Evolutionary conservation across 2,888 invertebrate genomes (phyloP).

Genomic region (Ecdyonurus torrentis): DNA sequence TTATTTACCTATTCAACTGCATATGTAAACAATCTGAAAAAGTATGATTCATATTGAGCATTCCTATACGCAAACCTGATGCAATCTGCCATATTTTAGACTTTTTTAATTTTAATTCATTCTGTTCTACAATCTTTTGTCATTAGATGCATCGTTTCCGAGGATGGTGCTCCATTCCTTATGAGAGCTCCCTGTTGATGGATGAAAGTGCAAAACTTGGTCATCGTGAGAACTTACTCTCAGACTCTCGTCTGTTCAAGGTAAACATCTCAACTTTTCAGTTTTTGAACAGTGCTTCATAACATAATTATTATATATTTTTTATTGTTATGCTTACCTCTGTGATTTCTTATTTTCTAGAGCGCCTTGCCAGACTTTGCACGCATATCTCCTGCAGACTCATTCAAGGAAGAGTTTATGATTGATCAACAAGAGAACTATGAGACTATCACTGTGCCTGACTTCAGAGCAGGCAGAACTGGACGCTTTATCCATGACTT

Average conservation of each 20-base stretch:
- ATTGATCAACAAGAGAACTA: slow-evolving; percentile 55
- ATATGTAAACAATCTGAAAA: too few species aligned
- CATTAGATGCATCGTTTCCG: slow-evolving; percentile 38
- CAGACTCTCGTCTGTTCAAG: slow-evolving; percentile 20
- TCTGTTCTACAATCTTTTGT: too few species aligned
- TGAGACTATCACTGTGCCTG: slow-evolving; percentile 74
- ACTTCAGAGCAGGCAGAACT: slow-evolving; percentile 60
- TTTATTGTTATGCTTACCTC: too few species aligned
- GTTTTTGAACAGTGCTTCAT: too few species aligned
- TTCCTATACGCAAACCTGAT: too few species aligned
- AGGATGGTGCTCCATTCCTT: slow-evolving; percentile 52
- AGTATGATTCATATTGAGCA: too few species aligned
- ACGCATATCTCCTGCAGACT: slow-evolving; percentile 19
- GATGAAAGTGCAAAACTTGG: slow-evolving; percentile 1
- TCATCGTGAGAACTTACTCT: slow-evolving; percentile 14
- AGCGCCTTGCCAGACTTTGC: background rate
- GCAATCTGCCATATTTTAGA: background rate
- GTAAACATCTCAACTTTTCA: slow-evolving; percentile 5
- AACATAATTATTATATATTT: too few species aligned
- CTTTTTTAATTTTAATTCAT: background rate
- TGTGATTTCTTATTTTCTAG: background rate
- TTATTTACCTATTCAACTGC: too few species aligned
- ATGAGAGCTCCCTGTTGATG: slow-evolving; percentile 18
- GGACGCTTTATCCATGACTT: slow-evolving; percentile 91
- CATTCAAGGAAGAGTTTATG: slow-evolving; percentile 66